Percentiles rank a stretch among this genome's conserved stretches.
Conservation (phyloP, 2,888 invertebrate species). For the Scaeva pyrastri region DNA sequence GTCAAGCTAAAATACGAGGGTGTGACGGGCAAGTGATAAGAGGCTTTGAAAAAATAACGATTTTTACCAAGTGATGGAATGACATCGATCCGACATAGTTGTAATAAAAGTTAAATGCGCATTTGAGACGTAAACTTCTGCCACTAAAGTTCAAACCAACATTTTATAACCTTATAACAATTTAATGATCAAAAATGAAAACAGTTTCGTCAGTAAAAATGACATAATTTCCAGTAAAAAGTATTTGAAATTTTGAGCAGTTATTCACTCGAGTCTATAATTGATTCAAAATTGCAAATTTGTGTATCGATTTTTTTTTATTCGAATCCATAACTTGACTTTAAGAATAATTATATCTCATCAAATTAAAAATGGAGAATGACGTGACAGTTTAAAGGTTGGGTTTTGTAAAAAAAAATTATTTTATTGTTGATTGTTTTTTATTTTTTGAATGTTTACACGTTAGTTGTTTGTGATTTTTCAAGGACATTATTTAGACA, state of each 20-base stretch:
- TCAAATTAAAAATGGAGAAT: not conserved
- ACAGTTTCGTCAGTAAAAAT: too few species aligned
- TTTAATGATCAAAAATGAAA: too few species aligned
- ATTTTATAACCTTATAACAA: too few species aligned
- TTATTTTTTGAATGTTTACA: slow-evolving; percentile 7
- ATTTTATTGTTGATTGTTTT: not conserved
- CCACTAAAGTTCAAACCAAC: too few species aligned
- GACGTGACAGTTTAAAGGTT: slow-evolving; percentile 22
- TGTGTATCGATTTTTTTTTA: not conserved
- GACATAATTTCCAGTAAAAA: too few species aligned
- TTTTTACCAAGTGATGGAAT: not conserved
- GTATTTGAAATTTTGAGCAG: too few species aligned
- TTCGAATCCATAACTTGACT: not conserved
- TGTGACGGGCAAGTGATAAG: slow-evolving; percentile 26
- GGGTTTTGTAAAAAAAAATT: not conserved
- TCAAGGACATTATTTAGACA: not conserved
- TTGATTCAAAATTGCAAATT: too few species aligned
- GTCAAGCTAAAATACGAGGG: not conserved
- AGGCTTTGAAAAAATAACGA: not conserved
- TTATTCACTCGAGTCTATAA: not conserved
- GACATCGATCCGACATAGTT: not conserved
- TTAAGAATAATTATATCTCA: not conserved
- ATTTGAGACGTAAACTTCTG: too few species aligned
- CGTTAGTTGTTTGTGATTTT: not conserved
- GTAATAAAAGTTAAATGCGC: too few species aligned